Conservation (phyloP, 2,113 vertebrate genomes). For the Pterocles burchelli region DNA sequence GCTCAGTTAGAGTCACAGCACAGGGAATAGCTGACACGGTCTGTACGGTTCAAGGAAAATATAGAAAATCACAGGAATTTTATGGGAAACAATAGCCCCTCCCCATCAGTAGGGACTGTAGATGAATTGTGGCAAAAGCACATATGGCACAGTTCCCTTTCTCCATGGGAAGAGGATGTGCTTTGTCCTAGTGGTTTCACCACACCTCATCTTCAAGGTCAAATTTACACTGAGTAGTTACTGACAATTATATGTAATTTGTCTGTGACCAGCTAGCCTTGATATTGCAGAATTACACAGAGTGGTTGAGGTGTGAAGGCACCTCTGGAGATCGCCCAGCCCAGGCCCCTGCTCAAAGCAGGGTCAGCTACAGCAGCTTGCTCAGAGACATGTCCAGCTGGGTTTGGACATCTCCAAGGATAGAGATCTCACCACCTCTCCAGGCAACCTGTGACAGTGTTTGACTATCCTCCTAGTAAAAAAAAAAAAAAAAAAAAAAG, state of each 20-base stretch:
- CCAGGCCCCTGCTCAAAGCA: neutral
- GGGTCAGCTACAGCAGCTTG: neutral
- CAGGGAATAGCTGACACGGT: neutral
- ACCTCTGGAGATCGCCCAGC: neutral
- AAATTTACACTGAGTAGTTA: neutral
- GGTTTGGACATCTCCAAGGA: neutral
- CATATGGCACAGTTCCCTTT: accelerated
- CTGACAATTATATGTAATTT: neutral
- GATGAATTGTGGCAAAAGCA: neutral
- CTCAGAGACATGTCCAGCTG: neutral
- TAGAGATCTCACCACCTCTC: neutral
- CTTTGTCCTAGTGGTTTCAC: neutral
- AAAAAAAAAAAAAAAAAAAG: neutral
- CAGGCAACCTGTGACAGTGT: neutral
- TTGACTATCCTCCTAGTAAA: neutral
- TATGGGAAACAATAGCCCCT: neutral
- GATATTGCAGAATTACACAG: neutral
- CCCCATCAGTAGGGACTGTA: neutral
- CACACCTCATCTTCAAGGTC: neutral
- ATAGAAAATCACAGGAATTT: neutral
- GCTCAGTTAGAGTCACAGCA: neutral
- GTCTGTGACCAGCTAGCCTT: neutral
- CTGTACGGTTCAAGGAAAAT: neutral
- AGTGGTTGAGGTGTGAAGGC: neutral
- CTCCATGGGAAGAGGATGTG: neutral